Conservation (phyloP, 2,888 invertebrate species). For the Teleiodes luculella region DNA sequence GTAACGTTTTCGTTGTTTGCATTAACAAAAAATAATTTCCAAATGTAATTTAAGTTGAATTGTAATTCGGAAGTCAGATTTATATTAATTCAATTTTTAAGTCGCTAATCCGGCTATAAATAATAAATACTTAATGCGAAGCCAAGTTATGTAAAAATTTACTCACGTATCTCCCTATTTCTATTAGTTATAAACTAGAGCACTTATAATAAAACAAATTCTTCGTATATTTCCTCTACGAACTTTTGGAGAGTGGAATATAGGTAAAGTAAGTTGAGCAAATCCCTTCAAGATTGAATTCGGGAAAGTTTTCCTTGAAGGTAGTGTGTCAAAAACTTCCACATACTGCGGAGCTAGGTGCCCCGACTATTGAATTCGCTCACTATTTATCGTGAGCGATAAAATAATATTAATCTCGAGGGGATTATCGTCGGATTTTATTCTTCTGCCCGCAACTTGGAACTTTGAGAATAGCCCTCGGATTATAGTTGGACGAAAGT, state of each 20-base stretch:
- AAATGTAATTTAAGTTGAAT: too few species aligned
- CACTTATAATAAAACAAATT: background rate
- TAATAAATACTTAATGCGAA: too few species aligned
- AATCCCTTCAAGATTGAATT: slow-evolving; percentile 73
- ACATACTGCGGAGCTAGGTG: slow-evolving; percentile 48
- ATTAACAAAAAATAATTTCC: too few species aligned
- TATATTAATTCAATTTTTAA: too few species aligned
- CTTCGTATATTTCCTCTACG: slow-evolving; percentile 5
- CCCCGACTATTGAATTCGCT: slow-evolving; percentile 70
- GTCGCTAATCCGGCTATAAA: too few species aligned
- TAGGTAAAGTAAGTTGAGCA: slow-evolving; percentile 53
- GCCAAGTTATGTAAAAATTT: too few species aligned
- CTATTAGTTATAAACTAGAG: background rate
- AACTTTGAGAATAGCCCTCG: slow-evolving; percentile 62
- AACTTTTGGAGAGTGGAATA: slow-evolving; percentile 32
- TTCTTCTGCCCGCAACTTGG: slow-evolving; percentile 63
- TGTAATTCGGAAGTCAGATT: too few species aligned
- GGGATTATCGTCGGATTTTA: slow-evolving; percentile 72
- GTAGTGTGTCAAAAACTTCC: slow-evolving; percentile 72
- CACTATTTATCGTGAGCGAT: slow-evolving; percentile 76
- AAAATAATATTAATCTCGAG: slow-evolving; percentile 78
- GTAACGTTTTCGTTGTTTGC: too few species aligned
- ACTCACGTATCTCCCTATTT: background rate
- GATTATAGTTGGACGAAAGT: slow-evolving; percentile 48
- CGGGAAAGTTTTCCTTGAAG: slow-evolving; percentile 54